phyloP scores from a whole-genome alignment of 2,113 vertebrate species.

The Urocynchramus pylzowi region DNA sequence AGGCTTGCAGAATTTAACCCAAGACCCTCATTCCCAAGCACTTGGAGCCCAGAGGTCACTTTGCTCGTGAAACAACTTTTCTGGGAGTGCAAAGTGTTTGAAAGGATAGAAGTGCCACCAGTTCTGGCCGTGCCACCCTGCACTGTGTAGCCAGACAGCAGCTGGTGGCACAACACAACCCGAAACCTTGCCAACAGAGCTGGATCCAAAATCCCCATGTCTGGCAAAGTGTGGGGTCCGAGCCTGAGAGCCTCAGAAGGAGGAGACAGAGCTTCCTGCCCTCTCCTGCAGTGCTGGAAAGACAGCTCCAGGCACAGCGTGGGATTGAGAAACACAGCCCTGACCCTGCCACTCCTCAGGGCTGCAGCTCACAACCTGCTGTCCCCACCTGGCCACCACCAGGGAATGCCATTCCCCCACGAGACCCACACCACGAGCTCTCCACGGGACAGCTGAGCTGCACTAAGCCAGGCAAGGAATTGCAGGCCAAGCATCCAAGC shows the following conservation, averaged over 20 bases:
- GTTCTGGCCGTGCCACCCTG: not conserved
- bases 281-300: not conserved
- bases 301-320: not conserved
- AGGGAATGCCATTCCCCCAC: fast-evolving
- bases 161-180: not conserved
- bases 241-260: not conserved
- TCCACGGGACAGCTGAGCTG: not conserved
- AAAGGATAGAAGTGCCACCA: not conserved
- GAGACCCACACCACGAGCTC: not conserved
- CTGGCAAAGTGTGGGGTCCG: fast-evolving
- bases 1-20: not conserved
- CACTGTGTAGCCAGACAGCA: not conserved
- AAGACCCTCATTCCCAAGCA: not conserved
- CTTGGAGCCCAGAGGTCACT: not conserved
- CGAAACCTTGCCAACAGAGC: not conserved
- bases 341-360: fast-evolving
- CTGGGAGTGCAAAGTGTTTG: not conserved
- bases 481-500: not conserved
- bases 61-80: not conserved
- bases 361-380: not conserved
- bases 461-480: not conserved
- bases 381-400: not conserved
- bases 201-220: not conserved
- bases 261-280: not conserved
- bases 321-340: not conserved